Evolutionary conservation across 2,888 invertebrate species (phyloP), one percentile per base, ranked within the genome.

Genomic region (Dicranocentrus wangi): DNA sequence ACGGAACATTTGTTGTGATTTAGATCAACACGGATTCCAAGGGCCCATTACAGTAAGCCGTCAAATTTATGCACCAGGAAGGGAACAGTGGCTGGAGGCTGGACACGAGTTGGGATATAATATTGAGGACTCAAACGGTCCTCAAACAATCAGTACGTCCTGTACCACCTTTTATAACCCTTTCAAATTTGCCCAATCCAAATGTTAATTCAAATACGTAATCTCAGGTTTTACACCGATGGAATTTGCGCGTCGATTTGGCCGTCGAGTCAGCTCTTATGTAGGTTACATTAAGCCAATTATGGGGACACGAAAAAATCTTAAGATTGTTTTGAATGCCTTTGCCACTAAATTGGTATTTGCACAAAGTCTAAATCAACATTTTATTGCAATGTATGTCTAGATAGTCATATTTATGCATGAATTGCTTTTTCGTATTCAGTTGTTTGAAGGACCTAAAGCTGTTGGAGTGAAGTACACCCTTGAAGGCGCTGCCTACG

Each of bases 91-190:
- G 76, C 19, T 77, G 15, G 43, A 27, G 13, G 81, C 71, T 1
- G 77, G 76, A 13, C 19, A 51, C 19, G 60, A 77, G 15, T 17
- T 70, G n/a, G 76, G 76, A 2, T 81, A 25, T 66, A 19, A 17
- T 0, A 42, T 77, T 13, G 23, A 2, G 23, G 81, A 81, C 27
- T 51, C 76, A 15, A 81, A 81, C 68, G 81, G 81, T 7, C 81
- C 76, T 13, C 81, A 71, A 19, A 8, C 19, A 25, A 58, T 58
- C 27, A 72, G 58, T 55, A 2, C 13, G 23, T 55, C n/a, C 3
- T 53, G 2, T n/a, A 13, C 13, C 3, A 53, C 32, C 3, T 32
- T 32, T 32, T 7, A n/a, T 15, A 47, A n/a, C 47, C 17, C 5
- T 53, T 53, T 10, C 5, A 47, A 47, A 47, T 47, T 5, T n/a